Base-by-base conservation (phyloP, 2,888 invertebrate species). In the Cabera pusaria region DNA sequence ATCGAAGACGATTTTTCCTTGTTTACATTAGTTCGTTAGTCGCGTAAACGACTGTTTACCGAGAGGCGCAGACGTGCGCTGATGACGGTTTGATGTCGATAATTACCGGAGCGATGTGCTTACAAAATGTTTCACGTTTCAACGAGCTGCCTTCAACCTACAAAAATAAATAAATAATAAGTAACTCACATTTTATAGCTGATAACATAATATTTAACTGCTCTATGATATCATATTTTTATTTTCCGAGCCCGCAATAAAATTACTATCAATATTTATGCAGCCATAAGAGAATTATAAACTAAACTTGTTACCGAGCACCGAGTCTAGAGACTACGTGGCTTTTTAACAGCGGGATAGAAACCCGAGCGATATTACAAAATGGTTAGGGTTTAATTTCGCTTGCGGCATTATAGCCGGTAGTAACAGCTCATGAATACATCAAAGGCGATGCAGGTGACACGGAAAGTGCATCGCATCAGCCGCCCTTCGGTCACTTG, bases 1-100 rank as follows among this genome's bases (percentile, higher is more conserved):
- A 67, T 59, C 65, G 68, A 65, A 69, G 72, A 76, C 70, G 69
- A 71, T 76, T 78, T 74, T 73, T 69, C 52, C 52, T 35, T 59
- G 58, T 56, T 57, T 54, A 55, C 56, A 56, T 56, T 62, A 65
- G 55, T 62, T 61, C 48, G 53, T 60, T 59, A 54, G 55, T 54
- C 53, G 42, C 33, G 26, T 40, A 55, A 55, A 56, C 56, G 55
- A 58, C 49, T 56, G 49, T 55, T 64, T 62, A 56, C 52, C 53
- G 50, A 46, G 43, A 56, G 48, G 49, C 52, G 39, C 50, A 45
- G 56, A 55, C 50, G 47, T 49, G 44, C 48, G 36, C 42, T 59
- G 56, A 58, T 52, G 56, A 59, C 52, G 57, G 57, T 52, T 53
- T 53, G 49, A 59, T 57, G 64, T 48, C 49, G 48, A 46, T 50